Base-by-base conservation (phyloP, 2,113 vertebrate species). In the Perccottus glenii region DNA sequence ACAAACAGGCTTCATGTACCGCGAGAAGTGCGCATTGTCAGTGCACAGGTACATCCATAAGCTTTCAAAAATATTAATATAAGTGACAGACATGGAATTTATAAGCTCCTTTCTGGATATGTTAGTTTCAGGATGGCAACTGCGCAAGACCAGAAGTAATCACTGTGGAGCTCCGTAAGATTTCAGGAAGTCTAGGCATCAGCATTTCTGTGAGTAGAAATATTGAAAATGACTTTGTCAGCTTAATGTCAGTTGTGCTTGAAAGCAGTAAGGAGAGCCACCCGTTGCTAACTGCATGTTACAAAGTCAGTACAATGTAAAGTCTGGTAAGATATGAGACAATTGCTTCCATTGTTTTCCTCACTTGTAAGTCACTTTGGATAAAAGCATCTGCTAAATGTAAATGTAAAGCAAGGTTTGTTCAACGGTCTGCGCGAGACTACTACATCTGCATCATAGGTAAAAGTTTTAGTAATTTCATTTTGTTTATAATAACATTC, bases 151-250 rank as follows among this genome's bases (percentile, higher is more conserved):
- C 81, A 4, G 89, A 86, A 43, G 90, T 93, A 69, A 93, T 93
- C 58, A 86, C 63, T 0, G 92, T 96, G 83, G 90, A 94, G 67
- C 91, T 98, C 67, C 68, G 87, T 64, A 96, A 96, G 89, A 90
- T 93, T 57, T 91, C 93, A 0, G 95, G 93, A 40, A 94, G 91
- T 50, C 90, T 96, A 74, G 95, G 95, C 65, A 93, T 98, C 91
- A 96, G 93, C 0, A 93, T 96, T 67, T 93, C 94, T 67, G 94
- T 94, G 90, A 96, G 95, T 89, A 6, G 14, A 35, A 49, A 33
- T 2, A 15, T 35, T 45, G 27, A 27, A 38, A 32, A 11, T 52
- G 11, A 52, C 33, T 36, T 55, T 33, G 12, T 36, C 19, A 27
- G 19, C 19, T 27, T 27, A 27, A 9, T 11, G 15, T 32, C 32